Base-by-base conservation (phyloP, 2,113 vertebrate species). In the Ciconia boyciana region DNA sequence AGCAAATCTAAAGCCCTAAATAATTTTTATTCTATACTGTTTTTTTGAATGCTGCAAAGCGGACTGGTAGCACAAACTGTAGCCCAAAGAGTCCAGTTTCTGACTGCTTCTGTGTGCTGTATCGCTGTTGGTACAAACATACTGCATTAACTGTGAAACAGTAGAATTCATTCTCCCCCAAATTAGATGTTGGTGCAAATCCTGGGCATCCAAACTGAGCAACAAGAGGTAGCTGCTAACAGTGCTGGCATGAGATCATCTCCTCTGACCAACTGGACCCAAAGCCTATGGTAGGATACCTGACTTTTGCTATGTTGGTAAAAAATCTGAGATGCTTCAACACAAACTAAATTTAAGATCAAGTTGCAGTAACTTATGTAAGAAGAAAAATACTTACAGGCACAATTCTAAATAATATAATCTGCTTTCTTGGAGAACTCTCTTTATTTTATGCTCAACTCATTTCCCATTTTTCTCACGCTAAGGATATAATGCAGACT, bases 391-490 rank as follows among this genome's bases (percentile, higher is more conserved):
- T 49, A 85, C 49, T 91, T 66, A 20, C 41, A 85, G 90, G 22
- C 46, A 88, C 4, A 80, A 28, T 34, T 66, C 68, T 80, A 41
- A 81, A 88, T 41, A 93, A 65, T 70, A 77, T 65, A 1, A 48
- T 72, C 55, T 83, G 29, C 46, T 94, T 86, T 90, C 76, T 81
- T 60, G 43, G 34, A 81, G 71, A 88, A 70, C 13, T 90, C 36
- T 79, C 36, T 94, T 89, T 79, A 48, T 94, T 89, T 95, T 93
- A 43, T 88, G 26, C 13, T 95, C 75, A 86, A 51, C n/a, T 66
- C 32, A 54, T 93, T 95, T 91, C 51, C 43, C 25, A 9, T 75
- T 94, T 88, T 96, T 76, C 34, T 65, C 9, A 58, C 0, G 10
- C 62, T 75, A 78, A 85, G 46, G 48, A 65, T 87, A 57, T 91